These are phyloP conservation scores for Montipora efflorescens DNA, from an alignment of 64 coral and sea anemone species.

Conservation along the genomic window DNA sequence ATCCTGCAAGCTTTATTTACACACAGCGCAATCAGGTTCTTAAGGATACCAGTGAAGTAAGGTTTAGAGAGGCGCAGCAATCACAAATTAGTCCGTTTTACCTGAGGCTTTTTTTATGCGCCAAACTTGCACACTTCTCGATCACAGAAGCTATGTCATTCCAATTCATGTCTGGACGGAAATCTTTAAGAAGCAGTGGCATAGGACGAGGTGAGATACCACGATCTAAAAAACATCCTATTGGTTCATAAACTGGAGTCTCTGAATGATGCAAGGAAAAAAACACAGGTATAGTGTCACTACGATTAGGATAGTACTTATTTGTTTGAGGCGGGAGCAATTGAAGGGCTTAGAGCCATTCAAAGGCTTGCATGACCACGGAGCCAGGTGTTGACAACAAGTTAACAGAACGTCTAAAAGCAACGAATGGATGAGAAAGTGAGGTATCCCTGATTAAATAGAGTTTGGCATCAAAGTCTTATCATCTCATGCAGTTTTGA, in stretches of 20 bases:
- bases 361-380: too few species aligned
- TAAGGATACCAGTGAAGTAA: too few species aligned
- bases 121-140: conserved; percentile 23
- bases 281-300: background rate
- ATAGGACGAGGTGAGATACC: conserved; percentile 45
- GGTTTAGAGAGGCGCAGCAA: background rate
- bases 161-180: conserved; percentile 65
- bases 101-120: conserved; percentile 33
- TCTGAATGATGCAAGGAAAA: background rate
- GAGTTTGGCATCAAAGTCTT: too few species aligned
- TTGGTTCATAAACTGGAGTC: conserved; percentile 30
- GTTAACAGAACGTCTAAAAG: too few species aligned
- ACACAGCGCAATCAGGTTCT: too few species aligned
- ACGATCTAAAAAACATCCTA: conserved; percentile 64
- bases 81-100: background rate
- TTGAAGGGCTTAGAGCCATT: too few species aligned
- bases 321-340: background rate
- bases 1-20: too few species aligned
- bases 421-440: too few species aligned
- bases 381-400: too few species aligned
- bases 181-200: conserved; percentile 64
- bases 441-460: too few species aligned
- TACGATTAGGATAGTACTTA: background rate
- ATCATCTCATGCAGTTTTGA: too few species aligned
- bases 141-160: conserved; percentile 60